Base-by-base conservation (phyloP, 2,113 vertebrate species). In the Hippolais icterina region DNA sequence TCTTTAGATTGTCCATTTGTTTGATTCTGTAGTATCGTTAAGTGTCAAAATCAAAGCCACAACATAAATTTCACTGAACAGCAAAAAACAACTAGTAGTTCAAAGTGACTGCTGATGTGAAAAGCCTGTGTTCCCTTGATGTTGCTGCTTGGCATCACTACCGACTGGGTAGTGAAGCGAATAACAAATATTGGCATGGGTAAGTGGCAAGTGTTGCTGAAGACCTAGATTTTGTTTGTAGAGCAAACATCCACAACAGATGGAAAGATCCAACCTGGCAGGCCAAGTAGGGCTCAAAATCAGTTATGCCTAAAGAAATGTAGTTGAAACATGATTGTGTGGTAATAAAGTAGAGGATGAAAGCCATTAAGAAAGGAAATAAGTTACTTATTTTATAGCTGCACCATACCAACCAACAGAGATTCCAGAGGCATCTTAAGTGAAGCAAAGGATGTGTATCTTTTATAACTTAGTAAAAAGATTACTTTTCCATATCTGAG, bases 211-310 rank as follows among this genome's bases (percentile, higher is more conserved):
- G 96, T 94, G 93, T 95, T 2, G 49, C 94, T 82, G 94, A 94
- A 95, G 95, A 95, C 94, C 94, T 94, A 96, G 80, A 96, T 96
- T 96, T 87, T 91, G 76, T 92, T 89, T 79, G 77, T n/a, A 91
- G 69, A 91, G 81, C 52, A 93, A 91, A 95, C 49, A 92, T 78
- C 87, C 77, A 82, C 65, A 82, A 87, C 81, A 94, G 86, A 87
- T 21, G 2, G 89, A 96, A 95, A 94, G 93, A 95, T 84, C 69
- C 87, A 95, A 60, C 72, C 87, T 89, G 91, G 94, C 94, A 93
- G 89, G 50, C 65, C 37, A 87, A 63, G 39, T 35, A 75, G 49
- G n/a, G 21, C 49, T 94, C 23, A 3, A 60, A 78, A 84, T 59
- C 80, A 81, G 76, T 75, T 91, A 56, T 21, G 28, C 74, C 65